Evolutionary conservation across 2,888 invertebrate genomes (phyloP).

Genomic region (Agrochola macilenta): DNA sequence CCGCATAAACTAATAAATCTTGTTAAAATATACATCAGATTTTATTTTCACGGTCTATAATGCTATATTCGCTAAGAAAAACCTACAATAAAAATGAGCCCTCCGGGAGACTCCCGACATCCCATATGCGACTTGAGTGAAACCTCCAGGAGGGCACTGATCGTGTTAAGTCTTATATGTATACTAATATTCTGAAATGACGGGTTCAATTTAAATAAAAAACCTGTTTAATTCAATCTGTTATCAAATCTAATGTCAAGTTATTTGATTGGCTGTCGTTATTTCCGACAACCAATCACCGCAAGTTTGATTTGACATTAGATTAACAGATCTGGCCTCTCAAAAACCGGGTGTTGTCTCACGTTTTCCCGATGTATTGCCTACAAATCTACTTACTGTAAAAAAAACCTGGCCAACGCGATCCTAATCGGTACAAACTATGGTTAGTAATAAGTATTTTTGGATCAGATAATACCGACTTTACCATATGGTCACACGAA

Average conservation of each 20-base stretch:
- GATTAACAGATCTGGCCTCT: conserved; percentile 28
- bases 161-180: not conserved
- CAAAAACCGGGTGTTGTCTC: not conserved
- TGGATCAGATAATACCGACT: conserved; percentile 4
- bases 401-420: conserved; percentile 7
- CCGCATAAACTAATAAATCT: no score
- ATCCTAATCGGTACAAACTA: conserved; percentile 10
- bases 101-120: no score
- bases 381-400: not conserved
- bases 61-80: no score
- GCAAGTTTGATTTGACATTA: conserved; percentile 33
- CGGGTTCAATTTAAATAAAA: not conserved
- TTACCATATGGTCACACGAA: conserved; percentile 26
- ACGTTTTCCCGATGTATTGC: not conserved
- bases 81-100: no score
- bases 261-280: not conserved
- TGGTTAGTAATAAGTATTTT: no score
- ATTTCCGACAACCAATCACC: conserved; percentile 38
- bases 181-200: not conserved
- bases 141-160: no score
- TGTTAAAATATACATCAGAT: no score
- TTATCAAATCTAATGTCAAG: conserved; percentile 17
- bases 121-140: no score
- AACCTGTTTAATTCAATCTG: conserved; percentile 3
- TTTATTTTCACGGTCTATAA: no score